Evolutionary conservation across 2,888 invertebrate genomes (phyloP), one percentile per base, ranked within the genome.

Genomic region (Ypsolopha scabrella): DNA sequence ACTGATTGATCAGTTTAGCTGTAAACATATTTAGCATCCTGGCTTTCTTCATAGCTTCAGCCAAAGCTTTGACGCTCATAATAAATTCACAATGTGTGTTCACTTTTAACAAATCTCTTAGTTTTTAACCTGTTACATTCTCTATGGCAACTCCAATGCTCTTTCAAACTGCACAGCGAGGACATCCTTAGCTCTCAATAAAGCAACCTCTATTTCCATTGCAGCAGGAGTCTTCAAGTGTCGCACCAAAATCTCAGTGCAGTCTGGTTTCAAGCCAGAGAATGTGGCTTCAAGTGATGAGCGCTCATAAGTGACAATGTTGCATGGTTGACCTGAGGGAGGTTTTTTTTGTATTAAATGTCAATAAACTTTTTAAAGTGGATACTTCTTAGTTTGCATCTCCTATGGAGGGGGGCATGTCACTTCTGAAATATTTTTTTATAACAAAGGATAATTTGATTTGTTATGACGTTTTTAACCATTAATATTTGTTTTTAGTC

Each of bases 161-260:
- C 57, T 64, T 45, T 75, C 63, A 68, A 80, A 82, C 51, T 73
- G 64, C 56, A 85, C 62, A 7, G 77, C 71, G 52, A 83, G 48
- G 6, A 85, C 59, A 59, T 85, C 85, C 11, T 77, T 66, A 48
- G 70, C 65, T 47, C 82, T 61, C n/a, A 85, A 57, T 7, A 82
- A 50, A 7, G 82, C 81, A 7, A 74, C 66, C 0, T 67, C 57
- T 56, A 80, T 70, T 36, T 55, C 65, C 4, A 70, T 58, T 47
- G 63, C 62, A 1, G 76, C 67, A 1, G 83, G 83, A 6, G 83
- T 83, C 52, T 68, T 65, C 46, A 85, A 54, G 53, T 76, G 66
- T 49, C 57, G 62, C 0, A 81, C 73, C 11, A 83, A 57, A 7
- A 83, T 59, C 55, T 81, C 77, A 0, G 68, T 59, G 6, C 78